Base-by-base conservation (phyloP, 2,888 invertebrate genomes). In the Cinara cedri region DNA sequence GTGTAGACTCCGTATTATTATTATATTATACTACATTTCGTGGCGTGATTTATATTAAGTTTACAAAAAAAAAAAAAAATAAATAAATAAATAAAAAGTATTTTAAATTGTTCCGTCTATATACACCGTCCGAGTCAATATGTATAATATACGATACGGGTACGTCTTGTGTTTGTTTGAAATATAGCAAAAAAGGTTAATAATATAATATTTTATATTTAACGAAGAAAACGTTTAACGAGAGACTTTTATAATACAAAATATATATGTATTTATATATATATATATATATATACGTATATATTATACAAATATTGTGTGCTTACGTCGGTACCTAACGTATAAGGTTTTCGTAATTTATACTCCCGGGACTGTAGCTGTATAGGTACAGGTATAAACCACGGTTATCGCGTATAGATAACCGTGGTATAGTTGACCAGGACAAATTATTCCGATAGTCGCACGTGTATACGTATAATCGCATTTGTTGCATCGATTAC, bases 361-460 rank as follows among this genome's bases (percentile, higher is more conserved):
- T 26, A 26, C 62, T 51, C n/a, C 13, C 6, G 4, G 24, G 44
- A 75, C 54, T 34, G n/a, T n/a, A n/a, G n/a, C n/a, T n/a, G 34
- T 16, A 19, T 2, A 63, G 19, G 19, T 55, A 55, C 19, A n/a
- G n/a, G n/a, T n/a, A n/a, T n/a, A n/a, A n/a, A 34, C 34, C 34
- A 6, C 34, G 34, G 34, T 6, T 3, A 6, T 34, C 34, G 34
- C 49, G 4, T 4, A 1, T 54, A 55, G 21, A 19, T 21, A 34
- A n/a, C n/a, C 34, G 34, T 34, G 34, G 34, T 6, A 3, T 34
- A 34, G 34, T 34, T 10, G 10, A 62, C 26, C 6, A 10, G 49
- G 72, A 72, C 72, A 72, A 72, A 72, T 72, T 72, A 62, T 75
- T 42, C 74, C 54, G 54, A 75, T 54, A 65, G 63, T 65, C 49